Conservation (phyloP, 2,888 invertebrate species). For the Oligia fasciuncula region DNA sequence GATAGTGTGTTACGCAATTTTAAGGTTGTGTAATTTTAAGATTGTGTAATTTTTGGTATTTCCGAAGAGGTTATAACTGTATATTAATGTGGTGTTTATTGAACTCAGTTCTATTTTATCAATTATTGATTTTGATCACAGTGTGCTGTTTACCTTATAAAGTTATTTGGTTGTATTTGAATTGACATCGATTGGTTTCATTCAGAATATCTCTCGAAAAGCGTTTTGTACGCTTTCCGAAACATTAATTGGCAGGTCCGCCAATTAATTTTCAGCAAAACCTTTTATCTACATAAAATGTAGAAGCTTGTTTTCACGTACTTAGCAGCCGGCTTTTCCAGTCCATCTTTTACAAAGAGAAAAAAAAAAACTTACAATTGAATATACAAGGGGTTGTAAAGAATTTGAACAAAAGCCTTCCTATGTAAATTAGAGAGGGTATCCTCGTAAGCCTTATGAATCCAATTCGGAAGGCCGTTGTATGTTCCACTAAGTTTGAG, state of each 20-base stretch:
- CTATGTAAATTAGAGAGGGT: slow-evolving; percentile 61
- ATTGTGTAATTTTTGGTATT: not conserved
- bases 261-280: slow-evolving; percentile 20
- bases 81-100: not conserved
- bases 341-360: slow-evolving; percentile 13
- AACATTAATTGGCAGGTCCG: not conserved
- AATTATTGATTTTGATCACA: not conserved
- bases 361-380: slow-evolving; percentile 46
- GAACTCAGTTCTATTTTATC: not conserved
- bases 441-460: slow-evolving; percentile 57
- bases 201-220: not conserved
- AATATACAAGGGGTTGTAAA: slow-evolving; percentile 48
- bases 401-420: slow-evolving; percentile 60
- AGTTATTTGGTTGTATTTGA: not conserved
- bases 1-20: too few species aligned
- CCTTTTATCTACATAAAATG: not conserved
- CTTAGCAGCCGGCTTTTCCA: not conserved
- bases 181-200: not conserved
- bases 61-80: not conserved
- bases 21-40: too few species aligned
- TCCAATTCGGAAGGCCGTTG: slow-evolving; percentile 55
- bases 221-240: not conserved
- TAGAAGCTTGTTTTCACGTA: not conserved
- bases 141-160: not conserved
- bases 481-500: slow-evolving; percentile 50